Evolutionary conservation across 2,888 invertebrate species (phyloP).

Genomic region (Asteroscopus sphinx): DNA sequence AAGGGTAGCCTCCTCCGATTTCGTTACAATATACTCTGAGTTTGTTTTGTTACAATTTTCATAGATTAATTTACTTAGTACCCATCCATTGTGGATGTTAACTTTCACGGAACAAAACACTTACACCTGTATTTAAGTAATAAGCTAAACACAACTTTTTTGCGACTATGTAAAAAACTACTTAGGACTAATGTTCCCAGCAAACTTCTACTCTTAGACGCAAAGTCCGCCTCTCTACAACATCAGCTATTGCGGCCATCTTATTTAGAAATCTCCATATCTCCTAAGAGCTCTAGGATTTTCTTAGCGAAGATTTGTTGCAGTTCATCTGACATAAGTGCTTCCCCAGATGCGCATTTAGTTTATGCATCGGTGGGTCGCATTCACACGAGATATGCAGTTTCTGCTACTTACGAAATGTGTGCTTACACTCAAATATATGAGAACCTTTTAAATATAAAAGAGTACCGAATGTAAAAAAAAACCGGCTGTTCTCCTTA

Average conservation of each 20-base stretch:
- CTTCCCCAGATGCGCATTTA: constrained; percentile 51
- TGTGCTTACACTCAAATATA: constrained; percentile 22
- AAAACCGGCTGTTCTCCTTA: constrained; percentile 4
- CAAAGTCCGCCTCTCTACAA: neutral
- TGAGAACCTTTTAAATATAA: constrained; percentile 15
- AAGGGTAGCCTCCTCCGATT: no score
- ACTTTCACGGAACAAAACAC: no score
- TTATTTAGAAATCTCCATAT: constrained; percentile 37
- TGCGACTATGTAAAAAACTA: no score
- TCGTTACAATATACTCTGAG: no score
- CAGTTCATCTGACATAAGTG: constrained; percentile 47
- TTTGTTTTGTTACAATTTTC: no score
- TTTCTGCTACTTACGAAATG: constrained; percentile 3
- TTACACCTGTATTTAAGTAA: no score
- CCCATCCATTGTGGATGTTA: no score
- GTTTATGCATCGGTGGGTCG: constrained; percentile 27
- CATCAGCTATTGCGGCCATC: constrained; percentile 21
- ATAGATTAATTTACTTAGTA: no score
- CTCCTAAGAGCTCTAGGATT: constrained; percentile 30
- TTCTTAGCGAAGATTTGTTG: constrained; percentile 51
- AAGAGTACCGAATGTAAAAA: no score
- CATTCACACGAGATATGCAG: constrained; percentile 25
- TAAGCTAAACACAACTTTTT: no score
- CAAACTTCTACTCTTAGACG: no score
- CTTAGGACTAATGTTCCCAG: no score